These are phyloP conservation scores for Nasonia oneida DNA, from an alignment of 2,888 invertebrate species.

Conservation along the genomic window DNA sequence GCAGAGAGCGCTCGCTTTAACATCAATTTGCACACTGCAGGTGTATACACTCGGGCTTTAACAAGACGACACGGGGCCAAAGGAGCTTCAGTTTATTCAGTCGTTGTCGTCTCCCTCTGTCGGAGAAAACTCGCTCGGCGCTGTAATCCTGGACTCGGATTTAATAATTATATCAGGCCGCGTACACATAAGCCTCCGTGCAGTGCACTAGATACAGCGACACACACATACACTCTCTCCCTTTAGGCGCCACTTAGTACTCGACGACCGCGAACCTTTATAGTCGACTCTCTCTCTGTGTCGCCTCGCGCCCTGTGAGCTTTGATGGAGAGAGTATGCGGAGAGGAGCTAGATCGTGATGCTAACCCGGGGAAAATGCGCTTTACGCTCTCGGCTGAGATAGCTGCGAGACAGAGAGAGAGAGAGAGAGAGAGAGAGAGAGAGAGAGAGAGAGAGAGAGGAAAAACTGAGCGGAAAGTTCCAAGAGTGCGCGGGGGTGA, in stretches of 20 bases:
- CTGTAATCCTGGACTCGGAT: background rate
- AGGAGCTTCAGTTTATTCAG: constrained; percentile 22
- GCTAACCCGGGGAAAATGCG: constrained; percentile 42
- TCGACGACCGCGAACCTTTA: constrained; percentile 8
- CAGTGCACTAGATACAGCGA: background rate
- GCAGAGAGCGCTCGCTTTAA: background rate
- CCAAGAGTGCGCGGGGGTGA: background rate
- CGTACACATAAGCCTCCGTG: background rate
- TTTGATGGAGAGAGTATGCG: background rate
- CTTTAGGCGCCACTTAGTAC: constrained; percentile 15
- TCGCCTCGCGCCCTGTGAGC: background rate
- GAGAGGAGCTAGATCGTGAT: background rate
- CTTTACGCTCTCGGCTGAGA: background rate
- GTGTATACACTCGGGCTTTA: background rate
- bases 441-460: background rate
- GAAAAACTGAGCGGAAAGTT: constrained; percentile 10
- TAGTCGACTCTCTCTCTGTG: background rate
- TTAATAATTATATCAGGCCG: constrained; percentile 1
- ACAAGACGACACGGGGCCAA: background rate
- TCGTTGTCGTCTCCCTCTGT: no score
- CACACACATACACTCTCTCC: background rate
- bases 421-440: background rate
- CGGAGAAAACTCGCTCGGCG: background rate
- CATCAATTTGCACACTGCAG: constrained; percentile 23
- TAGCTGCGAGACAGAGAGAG: background rate